Percentiles rank a stretch among this genome's conserved stretches.
Evolutionary conservation across 2,797 vertebrate species (phyloP).

Genomic region (Schizothorax lantsangensis): DNA sequence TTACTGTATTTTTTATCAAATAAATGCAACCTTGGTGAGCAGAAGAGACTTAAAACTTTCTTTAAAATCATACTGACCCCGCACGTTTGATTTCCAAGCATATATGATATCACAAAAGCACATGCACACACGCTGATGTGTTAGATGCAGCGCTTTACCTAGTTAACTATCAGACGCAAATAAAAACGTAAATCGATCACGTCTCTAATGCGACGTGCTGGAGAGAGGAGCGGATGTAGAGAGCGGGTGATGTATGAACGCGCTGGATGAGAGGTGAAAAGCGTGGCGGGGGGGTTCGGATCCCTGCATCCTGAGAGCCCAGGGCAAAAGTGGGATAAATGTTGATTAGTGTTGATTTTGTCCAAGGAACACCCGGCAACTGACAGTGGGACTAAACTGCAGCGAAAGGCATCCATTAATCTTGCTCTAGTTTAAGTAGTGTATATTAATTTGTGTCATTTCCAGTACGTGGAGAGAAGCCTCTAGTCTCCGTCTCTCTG

Average conservation of each 20-base stretch:
- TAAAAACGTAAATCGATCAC: conserved; percentile 98
- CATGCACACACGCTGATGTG: conserved; percentile 61
- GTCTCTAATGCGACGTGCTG: conserved; percentile 92
- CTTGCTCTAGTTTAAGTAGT: conserved; percentile 99
- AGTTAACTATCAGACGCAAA: conserved; percentile 96
- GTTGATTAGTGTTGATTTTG: conserved; percentile 99
- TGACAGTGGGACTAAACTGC: conserved; percentile 98
- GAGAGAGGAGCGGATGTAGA: conserved; percentile 73
- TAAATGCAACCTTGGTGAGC: neutral
- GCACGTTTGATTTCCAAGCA: neutral
- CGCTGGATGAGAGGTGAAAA: conserved; percentile 95
- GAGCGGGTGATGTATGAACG: conserved; percentile 89
- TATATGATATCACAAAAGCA: neutral
- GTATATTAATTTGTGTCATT: conserved; percentile 99
- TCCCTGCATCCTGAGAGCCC: conserved; percentile 88
- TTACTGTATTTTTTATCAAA: neutral
- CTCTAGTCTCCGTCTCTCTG: conserved; percentile 66
- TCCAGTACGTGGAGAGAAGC: conserved; percentile 95
- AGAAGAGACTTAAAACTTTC: neutral
- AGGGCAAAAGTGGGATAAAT: conserved; percentile 99
- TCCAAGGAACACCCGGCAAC: conserved; percentile 92
- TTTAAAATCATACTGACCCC: neutral
- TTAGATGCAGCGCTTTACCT: conserved; percentile 73
- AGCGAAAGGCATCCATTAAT: conserved; percentile 99
- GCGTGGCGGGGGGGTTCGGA: conserved; percentile 87